Base-by-base conservation (phyloP, 2,888 invertebrate genomes). In the Iselma pallidipennis region DNA sequence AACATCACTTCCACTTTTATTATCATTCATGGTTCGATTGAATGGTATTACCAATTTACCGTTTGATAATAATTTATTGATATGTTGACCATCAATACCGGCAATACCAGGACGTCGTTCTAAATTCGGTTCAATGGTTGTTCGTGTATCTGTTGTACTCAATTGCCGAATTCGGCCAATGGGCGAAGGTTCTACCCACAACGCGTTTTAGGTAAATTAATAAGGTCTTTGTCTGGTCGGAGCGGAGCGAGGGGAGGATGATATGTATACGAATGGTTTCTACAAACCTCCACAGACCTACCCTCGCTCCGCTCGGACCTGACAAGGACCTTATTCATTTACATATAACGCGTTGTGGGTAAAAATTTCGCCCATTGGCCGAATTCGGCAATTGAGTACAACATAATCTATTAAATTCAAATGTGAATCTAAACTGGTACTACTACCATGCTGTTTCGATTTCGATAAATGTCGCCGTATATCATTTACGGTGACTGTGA, bases 371-470 rank as follows among this genome's bases (percentile, higher is more conserved):
- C n/a, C n/a, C n/a, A n/a, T n/a, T n/a, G n/a, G n/a, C n/a, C n/a
- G n/a, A n/a, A n/a, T n/a, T n/a, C n/a, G n/a, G n/a, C n/a, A n/a
- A n/a, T n/a, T n/a, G n/a, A n/a, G n/a, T n/a, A n/a, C n/a, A n/a
- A n/a, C n/a, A n/a, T n/a, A n/a, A n/a, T n/a, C 10, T 28, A 89
- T 79, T 79, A 90, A 85, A 76, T 89, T 89, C 37, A 88, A 84
- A 79, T 92, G 92, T 71, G 92, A 93, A 76, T 94, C 94, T 31
- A 93, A 87, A 12, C 93, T 93, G 0, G 92, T 91, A 48, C 90
- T 90, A 77, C 92, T 92, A 16, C 84, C 74, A 73, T 75, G 71
- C 66, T 71, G 83, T 82, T 68, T 69, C 4, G 55, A 65, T 78
- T 72, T 2, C 76, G 77, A 53, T 74, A 78, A 70, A 63, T 73